Base-by-base conservation (phyloP, 1,140 invertebrate species). In the Ceratitis capitata region DNA sequence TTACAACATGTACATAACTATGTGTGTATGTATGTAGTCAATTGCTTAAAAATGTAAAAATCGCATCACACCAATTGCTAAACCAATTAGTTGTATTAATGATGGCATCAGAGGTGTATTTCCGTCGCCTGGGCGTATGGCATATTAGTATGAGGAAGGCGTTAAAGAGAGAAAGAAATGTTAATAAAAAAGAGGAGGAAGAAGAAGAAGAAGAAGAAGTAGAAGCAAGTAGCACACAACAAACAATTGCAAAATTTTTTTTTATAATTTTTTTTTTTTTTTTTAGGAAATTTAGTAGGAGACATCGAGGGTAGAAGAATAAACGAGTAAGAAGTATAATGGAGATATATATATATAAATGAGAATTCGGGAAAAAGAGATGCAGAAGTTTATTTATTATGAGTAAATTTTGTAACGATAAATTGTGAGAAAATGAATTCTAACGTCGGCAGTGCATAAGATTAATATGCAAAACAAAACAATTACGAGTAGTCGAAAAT, bases 41-140 rank as follows among this genome's bases (percentile, higher is more conserved):
- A n/a, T n/a, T n/a, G n/a, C n/a, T 78, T 78, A 78, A 45, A 78
- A 78, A 10, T 78, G 35, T 78, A 42, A 45, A 16, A 49, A 83
- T 51, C 82, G 45, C 47, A 51, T 10, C 26, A 35, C 49, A 19
- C 47, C 87, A 85, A 90, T 89, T 89, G 89, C 89, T 89, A 90
- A 89, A 88, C 89, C 88, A 88, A 90, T 85, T 86, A 87, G 88
- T 87, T 90, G 89, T 85, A 88, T 86, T 88, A 89, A 86, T 88
- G 88, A 89, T 87, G 89, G 89, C 89, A 88, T 87, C 87, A 88
- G 88, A 85, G 86, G 87, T 86, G 86, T 87, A 87, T 87, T 89
- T 87, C 89, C 89, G 88, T 91, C 89, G 88, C 89, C 89, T 90
- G 89, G 86, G 69, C 39, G 69, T 78, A 78, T 47, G 86, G 69